These are phyloP conservation scores for Cotesia typhae DNA, from an alignment of 1,140 invertebrate genomes.

Conservation along the genomic window DNA sequence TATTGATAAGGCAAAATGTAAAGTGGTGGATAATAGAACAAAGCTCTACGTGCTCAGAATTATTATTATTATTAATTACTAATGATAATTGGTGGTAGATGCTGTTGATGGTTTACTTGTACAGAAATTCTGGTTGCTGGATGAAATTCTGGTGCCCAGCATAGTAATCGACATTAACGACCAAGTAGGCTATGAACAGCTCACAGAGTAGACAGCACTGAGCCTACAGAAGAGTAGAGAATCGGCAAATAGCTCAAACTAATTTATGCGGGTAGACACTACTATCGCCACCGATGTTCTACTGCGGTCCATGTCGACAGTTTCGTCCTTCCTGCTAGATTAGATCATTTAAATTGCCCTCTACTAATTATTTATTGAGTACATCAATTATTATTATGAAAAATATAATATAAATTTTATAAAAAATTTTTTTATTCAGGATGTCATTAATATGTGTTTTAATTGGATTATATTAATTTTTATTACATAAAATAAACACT, in stretches of 20 bases:
- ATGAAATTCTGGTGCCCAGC: conserved; percentile 10
- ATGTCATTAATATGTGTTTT: too few species aligned
- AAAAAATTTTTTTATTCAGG: too few species aligned
- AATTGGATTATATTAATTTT: too few species aligned
- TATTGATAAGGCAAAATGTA: too few species aligned
- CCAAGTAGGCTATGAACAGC: conserved; percentile 19
- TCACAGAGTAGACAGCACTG: too few species aligned
- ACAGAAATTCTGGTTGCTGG: too few species aligned
- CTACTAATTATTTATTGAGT: conserved; percentile 4
- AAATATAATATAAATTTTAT: too few species aligned
- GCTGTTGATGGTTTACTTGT: too few species aligned
- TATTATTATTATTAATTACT: conserved; percentile 26
- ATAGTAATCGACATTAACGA: conserved; percentile 19
- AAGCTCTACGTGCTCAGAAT: background rate
- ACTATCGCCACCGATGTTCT: background rate
- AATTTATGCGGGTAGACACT: conserved; percentile 21
- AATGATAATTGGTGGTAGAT: conserved; percentile 5
- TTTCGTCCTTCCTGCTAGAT: conserved; percentile 15
- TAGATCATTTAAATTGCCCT: conserved; percentile 27
- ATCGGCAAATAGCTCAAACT: conserved; percentile 26
- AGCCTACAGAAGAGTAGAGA: background rate
- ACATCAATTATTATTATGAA: conserved; percentile 20
- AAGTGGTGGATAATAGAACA: background rate
- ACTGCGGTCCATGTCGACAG: conserved; percentile 8
- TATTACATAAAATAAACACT: too few species aligned